Evolutionary conservation across 2,797 vertebrate genomes (phyloP).

Genomic region (Macrochelys suwanniensis): DNA sequence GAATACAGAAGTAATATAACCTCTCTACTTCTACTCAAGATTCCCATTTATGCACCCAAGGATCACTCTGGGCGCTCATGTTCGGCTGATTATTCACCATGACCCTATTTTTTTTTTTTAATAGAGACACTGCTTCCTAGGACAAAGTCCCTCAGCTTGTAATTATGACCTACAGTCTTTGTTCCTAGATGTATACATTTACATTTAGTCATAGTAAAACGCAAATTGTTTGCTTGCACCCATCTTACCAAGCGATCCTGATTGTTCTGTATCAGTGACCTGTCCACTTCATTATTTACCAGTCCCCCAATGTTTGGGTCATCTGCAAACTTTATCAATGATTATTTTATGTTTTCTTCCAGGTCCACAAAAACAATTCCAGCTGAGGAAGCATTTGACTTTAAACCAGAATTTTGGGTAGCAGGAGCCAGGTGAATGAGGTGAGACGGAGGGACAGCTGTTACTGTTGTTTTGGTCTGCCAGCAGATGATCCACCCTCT

Average conservation of each 20-base stretch:
- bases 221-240: not conserved
- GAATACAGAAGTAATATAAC: no score
- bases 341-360: no score
- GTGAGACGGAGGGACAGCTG: not conserved
- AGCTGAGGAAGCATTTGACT: not conserved
- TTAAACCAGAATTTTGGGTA: not conserved
- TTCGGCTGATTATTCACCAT: not conserved
- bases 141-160: not conserved
- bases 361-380: not conserved
- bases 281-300: no score
- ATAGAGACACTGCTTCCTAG: not conserved
- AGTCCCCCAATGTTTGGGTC: no score
- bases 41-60: no score
- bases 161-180: not conserved
- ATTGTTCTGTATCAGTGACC: not conserved
- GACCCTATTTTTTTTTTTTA: not conserved
- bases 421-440: not conserved
- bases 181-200: not conserved
- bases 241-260: not conserved
- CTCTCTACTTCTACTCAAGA: no score
- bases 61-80: no score
- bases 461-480: rapidly evolving
- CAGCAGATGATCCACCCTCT: not conserved
- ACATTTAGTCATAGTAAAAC: no score
- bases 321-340: no score